Evolutionary conservation across 2,888 invertebrate species (phyloP), one percentile per base, ranked within the genome.

Genomic region (Zhengitettix transpicula): DNA sequence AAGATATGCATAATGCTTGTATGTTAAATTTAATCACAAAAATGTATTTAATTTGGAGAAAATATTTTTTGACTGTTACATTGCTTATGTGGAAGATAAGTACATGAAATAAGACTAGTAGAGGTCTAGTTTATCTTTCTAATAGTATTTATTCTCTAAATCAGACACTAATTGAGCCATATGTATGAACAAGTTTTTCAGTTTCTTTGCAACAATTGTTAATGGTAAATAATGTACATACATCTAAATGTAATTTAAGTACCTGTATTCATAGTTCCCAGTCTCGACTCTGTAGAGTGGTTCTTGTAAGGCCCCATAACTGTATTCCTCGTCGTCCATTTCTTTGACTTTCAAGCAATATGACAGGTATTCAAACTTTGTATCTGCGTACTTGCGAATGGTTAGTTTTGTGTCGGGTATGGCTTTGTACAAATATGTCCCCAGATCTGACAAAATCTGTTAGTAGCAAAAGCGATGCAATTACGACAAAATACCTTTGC

Each of bases 261-360:
- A 82, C 78, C 97, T 84, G 73, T 99, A 99, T 73, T 99, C 99
- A 74, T 99, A 99, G 73, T 99, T 99, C 54, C 99, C 99, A 0
- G 98, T 98, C 74, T 99, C 99, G 0, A 99, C 94, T 52, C 99
- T 81, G 71, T 99, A 99, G 47, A 99, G 75, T 0, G 97, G 96
- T 71, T 99, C 99, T 70, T 97, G 95, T 14, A 98, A 70, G 0
- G 90, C 85, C 9, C 87, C 88, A 69, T 90, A 97, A 55, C 90
- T 91, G 66, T 94, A 93, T 69, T 98, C 97, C 70, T 99, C 99
- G 70, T 99, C 99, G 67, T 99, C 99, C 91, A 99, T 90, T 74
- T 99, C 99, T 72, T 99, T 99, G 0, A 99, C 95, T 76, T 99
- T 99, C 60, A 99, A 77, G 70, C 99, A 99, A 72, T 99, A 99